These are phyloP conservation scores for Planococcus citri DNA, from an alignment of 1,140 invertebrate species.

Conservation along the genomic window DNA sequence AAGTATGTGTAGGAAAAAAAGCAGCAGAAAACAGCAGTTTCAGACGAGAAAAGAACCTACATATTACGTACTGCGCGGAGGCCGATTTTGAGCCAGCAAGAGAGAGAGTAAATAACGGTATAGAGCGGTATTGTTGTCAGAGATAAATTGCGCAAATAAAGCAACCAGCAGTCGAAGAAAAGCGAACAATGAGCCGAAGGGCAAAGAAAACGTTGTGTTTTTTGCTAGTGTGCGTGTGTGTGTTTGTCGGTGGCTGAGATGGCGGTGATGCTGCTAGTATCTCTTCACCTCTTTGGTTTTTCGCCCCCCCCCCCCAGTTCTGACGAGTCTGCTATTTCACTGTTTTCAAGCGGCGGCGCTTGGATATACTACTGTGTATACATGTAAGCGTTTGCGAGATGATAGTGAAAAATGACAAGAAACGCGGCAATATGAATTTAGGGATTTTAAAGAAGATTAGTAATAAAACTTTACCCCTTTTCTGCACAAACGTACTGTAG, in stretches of 20 bases:
- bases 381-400: not conserved
- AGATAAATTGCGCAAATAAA: constrained; percentile 7
- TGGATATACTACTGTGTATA: not conserved
- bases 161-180: constrained; percentile 5
- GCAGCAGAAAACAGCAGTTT: too few species aligned
- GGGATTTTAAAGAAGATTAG: constrained; percentile 7
- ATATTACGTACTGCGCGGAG: too few species aligned
- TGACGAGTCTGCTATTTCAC: too few species aligned
- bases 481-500: not conserved
- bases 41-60: too few species aligned
- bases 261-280: too few species aligned
- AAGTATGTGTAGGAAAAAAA: too few species aligned
- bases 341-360: not conserved
- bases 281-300: too few species aligned
- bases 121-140: not conserved
- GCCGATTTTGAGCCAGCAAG: too few species aligned
- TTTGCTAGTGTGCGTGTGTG: too few species aligned
- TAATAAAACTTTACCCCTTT: constrained; percentile 4
- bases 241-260: too few species aligned
- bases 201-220: not conserved
- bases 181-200: constrained; percentile 5
- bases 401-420: constrained; percentile 7
- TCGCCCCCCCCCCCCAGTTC: too few species aligned
- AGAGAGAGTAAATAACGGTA: not conserved
- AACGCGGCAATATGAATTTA: constrained; percentile 1